These are phyloP conservation scores for Trachymyrmex cornetzi DNA, from an alignment of 1,140 invertebrate genomes.

Conservation along the genomic window DNA sequence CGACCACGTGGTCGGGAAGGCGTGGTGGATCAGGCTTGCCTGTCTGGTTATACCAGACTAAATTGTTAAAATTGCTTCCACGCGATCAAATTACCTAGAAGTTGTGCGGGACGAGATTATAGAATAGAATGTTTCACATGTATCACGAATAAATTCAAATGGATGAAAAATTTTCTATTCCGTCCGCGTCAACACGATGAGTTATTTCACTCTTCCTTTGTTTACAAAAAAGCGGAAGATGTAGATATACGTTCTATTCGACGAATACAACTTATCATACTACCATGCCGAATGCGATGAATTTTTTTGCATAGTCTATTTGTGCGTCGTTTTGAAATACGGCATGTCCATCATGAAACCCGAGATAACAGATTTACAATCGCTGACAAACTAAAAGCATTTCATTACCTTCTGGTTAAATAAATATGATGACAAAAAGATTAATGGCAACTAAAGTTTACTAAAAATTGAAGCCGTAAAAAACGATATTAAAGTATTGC, in stretches of 20 bases:
- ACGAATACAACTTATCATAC: conserved; percentile 61
- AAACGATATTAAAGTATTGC: conserved; percentile 51
- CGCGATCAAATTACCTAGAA: conserved; percentile 49
- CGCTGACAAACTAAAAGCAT: conserved; percentile 80
- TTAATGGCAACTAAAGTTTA: conserved; percentile 78
- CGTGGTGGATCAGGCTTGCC: conserved; percentile 71
- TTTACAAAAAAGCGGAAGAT: conserved; percentile 43
- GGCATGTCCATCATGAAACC: conserved; percentile 78
- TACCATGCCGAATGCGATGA: conserved; percentile 48
- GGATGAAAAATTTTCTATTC: conserved; percentile 41
- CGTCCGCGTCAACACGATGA: background rate
- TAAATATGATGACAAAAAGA: conserved; percentile 69
- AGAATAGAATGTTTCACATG: conserved; percentile 11
- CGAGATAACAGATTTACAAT: conserved; percentile 82
- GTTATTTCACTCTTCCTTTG: conserved; percentile 31
- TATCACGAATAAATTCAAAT: conserved; percentile 28
- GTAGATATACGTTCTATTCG: conserved; percentile 25
- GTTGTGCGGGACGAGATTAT: conserved; percentile 30
- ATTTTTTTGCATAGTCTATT: conserved; percentile 74
- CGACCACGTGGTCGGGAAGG: conserved; percentile 77
- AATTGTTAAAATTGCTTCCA: conserved; percentile 62
- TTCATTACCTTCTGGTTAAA: conserved; percentile 78
- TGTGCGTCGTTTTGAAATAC: conserved; percentile 81
- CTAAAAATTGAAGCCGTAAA: conserved; percentile 70
- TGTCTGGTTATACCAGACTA: conserved; percentile 59